Base-by-base conservation (phyloP, 2,797 vertebrate species). In the Agapornis canus region DNA sequence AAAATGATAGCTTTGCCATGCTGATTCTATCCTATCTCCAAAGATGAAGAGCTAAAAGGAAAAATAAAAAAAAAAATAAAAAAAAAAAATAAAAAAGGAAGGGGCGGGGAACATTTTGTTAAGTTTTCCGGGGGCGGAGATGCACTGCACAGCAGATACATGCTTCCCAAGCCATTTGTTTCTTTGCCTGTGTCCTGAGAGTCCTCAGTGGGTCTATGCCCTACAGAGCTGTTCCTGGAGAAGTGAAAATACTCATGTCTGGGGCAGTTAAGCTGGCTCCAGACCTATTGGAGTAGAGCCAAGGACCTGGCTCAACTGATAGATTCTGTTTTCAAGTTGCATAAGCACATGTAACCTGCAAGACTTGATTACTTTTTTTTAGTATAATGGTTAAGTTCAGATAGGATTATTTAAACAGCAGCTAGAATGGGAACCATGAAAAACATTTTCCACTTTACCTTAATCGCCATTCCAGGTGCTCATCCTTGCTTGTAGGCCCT, bases 301-400 rank as follows among this genome's bases (percentile, higher is more conserved):
- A 91, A 95, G 66, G 73, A 79, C 69, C 82, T 96, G 95, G 91
- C 45, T 90, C 59, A 61, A 94, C 92, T 51, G 95, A 96, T 96
- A 96, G 85, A 89, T 95, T 93, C 81, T 95, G 89, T 94, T 97
- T 95, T 94, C 42, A 19, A 80, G 90, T 94, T 92, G 89, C 91
- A 32, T 70, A 94, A 96, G 69, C 2, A 1, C 29, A 91, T 82
- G 35, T 79, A 91, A 93, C 86, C 35, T 89, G 82, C 82, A 88
- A 93, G 87, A 83, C 80, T 88, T 56, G 35, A 90, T 92, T 88
- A 31, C 48, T 65, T 48, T 81, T 66, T 86, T 94, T 73, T 61
- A 60, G 66, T 54, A 79, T 54, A 90, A 54, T 79, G 43, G 66
- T 73, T 65, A 90, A 76, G 37, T 94, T 95, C 80, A 86, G 82